Evolutionary conservation across 2,797 vertebrate species (phyloP).

Genomic region (Liparis tanakae): DNA sequence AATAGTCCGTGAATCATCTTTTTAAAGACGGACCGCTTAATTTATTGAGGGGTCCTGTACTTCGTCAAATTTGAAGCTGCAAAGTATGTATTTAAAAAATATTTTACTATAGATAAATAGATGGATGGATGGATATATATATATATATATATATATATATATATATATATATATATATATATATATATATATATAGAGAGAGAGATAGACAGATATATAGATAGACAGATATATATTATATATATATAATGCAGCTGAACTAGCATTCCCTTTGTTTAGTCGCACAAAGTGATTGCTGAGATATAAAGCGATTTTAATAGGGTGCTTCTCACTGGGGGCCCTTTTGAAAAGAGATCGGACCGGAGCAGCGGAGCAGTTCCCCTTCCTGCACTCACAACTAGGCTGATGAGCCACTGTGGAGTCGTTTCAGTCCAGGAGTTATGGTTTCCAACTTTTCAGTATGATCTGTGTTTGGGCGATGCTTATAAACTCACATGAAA

Average conservation of each 20-base stretch:
- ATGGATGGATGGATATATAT: background rate
- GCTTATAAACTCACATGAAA: background rate
- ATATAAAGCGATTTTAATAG: constrained; percentile 78
- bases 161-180: no score
- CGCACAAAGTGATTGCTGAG: constrained; percentile 67
- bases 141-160: no score
- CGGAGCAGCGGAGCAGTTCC: constrained; percentile 54
- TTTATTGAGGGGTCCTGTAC: background rate
- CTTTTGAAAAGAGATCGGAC: constrained; percentile 57
- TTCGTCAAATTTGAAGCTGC: constrained; percentile 1
- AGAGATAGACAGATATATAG: no score
- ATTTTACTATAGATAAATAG: background rate
- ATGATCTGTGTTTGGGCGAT: constrained; percentile 9
- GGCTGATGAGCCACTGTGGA: constrained; percentile 31
- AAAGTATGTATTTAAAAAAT: background rate
- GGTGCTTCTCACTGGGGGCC: constrained; percentile 61
- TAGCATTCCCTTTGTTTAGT: constrained; percentile 69
- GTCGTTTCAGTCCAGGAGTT: constrained; percentile 32
- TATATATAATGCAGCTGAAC: constrained; percentile 68
- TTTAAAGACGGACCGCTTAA: background rate
- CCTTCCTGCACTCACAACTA: constrained; percentile 29
- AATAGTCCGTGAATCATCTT: background rate
- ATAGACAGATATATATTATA: background rate
- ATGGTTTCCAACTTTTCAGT: constrained; percentile 16
- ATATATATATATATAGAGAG: no score